Percentiles rank a stretch among this genome's conserved stretches.
Evolutionary conservation across 92 coral and sea anemone species (phyloP).

Genomic region (Micromussa lordhowensis): DNA sequence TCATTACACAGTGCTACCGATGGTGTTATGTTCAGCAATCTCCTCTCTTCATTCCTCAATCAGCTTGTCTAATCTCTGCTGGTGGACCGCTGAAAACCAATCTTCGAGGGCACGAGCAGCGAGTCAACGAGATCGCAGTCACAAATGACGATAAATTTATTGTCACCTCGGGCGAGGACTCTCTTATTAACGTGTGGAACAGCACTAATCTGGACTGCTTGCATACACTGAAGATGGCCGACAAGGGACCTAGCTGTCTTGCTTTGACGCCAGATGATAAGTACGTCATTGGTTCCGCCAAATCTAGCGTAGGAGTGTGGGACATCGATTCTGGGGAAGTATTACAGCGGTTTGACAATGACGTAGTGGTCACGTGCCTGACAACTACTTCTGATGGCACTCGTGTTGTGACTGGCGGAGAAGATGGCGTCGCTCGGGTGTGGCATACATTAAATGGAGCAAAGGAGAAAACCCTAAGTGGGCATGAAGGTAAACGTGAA

Average conservation of each 20-base stretch:
- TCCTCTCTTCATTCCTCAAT: slow-evolving; percentile 73
- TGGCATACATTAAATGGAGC: slow-evolving; percentile 59
- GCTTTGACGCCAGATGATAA: slow-evolving; percentile 75
- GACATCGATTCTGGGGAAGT: slow-evolving; percentile 87
- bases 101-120: slow-evolving; percentile 83
- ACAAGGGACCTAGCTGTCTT: slow-evolving; percentile 72
- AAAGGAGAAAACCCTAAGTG: slow-evolving; percentile 45
- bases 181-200: slow-evolving; percentile 85
- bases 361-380: slow-evolving; percentile 66
- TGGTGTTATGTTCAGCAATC: slow-evolving; percentile 77
- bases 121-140: slow-evolving; percentile 73
- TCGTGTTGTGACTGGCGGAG: slow-evolving; percentile 73
- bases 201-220: slow-evolving; percentile 76
- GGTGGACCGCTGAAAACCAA: slow-evolving; percentile 89
- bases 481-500: slow-evolving; percentile 73
- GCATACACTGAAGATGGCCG: slow-evolving; percentile 77
- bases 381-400: slow-evolving; percentile 58
- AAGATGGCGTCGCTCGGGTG: slow-evolving; percentile 61
- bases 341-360: slow-evolving; percentile 62
- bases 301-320: slow-evolving; percentile 74
- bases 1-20: slow-evolving; percentile 74
- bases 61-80: slow-evolving; percentile 85
- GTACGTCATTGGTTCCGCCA: slow-evolving; percentile 72
- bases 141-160: slow-evolving; percentile 79
- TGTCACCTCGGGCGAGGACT: slow-evolving; percentile 85